phyloP scores from a whole-genome alignment of 2,888 invertebrate species.

The Limenitis camilla region DNA sequence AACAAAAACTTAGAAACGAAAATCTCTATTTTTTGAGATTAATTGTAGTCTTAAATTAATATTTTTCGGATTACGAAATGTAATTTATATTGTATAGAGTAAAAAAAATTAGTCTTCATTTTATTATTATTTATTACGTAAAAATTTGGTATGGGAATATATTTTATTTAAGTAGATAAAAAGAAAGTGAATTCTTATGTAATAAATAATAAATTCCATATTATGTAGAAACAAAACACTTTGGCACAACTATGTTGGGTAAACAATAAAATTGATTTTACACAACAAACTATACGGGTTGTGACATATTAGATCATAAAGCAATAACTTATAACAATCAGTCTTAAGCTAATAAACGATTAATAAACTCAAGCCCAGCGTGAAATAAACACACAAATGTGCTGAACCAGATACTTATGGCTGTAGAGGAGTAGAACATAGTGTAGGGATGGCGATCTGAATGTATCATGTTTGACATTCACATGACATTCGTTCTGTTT shows the following conservation, averaged over 20 bases:
- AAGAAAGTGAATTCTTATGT: too few species aligned
- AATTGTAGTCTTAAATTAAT: background rate
- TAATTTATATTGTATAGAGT: background rate
- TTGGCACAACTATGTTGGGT: conserved; percentile 5
- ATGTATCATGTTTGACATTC: too few species aligned
- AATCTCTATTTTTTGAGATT: conserved; percentile 3
- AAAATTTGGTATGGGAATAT: too few species aligned
- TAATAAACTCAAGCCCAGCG: conserved; percentile 31
- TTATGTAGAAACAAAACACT: too few species aligned
- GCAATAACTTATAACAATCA: conserved; percentile 43
- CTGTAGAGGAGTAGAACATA: too few species aligned
- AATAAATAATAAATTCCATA: too few species aligned
- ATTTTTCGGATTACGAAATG: background rate
- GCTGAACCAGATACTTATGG: background rate
- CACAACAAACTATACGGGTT: background rate
- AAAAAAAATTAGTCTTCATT: too few species aligned
- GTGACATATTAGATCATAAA: conserved; percentile 11
- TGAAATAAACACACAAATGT: conserved; percentile 19
- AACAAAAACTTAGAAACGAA: conserved; percentile 5
- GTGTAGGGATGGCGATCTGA: too few species aligned
- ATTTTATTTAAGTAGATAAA: too few species aligned
- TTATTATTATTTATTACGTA: too few species aligned
- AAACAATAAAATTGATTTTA: background rate
- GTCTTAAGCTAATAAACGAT: conserved; percentile 62
- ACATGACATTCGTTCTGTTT: conserved; percentile 1